Percentiles rank a stretch among this genome's conserved stretches.
Evolutionary conservation across 2,888 invertebrate species (phyloP).

Genomic region (Nephrotoma guestfalica): DNA sequence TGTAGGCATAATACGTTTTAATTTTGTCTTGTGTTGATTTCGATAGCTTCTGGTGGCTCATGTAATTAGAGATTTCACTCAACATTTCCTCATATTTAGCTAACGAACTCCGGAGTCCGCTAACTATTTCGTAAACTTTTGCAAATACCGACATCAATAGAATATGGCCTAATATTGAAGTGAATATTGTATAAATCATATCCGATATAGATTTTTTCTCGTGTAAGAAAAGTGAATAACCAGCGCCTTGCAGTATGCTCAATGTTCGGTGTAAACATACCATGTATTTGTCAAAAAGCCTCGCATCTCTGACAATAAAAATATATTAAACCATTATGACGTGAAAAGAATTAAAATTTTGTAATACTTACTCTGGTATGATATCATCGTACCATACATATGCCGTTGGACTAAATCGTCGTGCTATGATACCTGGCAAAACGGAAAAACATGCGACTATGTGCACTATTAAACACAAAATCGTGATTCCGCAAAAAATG

Average conservation of each 20-base stretch:
- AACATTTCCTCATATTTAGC: not conserved
- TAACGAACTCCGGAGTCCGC: not conserved
- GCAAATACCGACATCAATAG: not conserved
- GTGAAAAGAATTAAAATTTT: too few species aligned
- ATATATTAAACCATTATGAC: too few species aligned
- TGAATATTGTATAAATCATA: not conserved
- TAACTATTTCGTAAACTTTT: not conserved
- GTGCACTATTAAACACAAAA: not conserved
- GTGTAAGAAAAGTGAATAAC: not conserved
- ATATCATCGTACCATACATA: not conserved
- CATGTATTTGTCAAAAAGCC: not conserved
- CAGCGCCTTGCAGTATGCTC: not conserved
- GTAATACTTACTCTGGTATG: not conserved
- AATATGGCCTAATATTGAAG: not conserved
- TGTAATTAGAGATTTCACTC: not conserved
- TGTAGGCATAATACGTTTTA: not conserved
- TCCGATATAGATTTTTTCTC: not conserved
- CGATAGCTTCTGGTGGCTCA: not conserved
- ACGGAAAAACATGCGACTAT: not conserved
- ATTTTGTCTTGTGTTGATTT: not conserved
- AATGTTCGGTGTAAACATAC: not conserved
- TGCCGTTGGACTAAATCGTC: not conserved
- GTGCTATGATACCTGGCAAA: not conserved
- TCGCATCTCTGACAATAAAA: not conserved
- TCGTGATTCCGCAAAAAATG: not conserved